Evolutionary conservation across 1,140 invertebrate genomes (phyloP), one percentile per base, ranked within the genome.

Genomic region (Drosophila pruinosa): DNA sequence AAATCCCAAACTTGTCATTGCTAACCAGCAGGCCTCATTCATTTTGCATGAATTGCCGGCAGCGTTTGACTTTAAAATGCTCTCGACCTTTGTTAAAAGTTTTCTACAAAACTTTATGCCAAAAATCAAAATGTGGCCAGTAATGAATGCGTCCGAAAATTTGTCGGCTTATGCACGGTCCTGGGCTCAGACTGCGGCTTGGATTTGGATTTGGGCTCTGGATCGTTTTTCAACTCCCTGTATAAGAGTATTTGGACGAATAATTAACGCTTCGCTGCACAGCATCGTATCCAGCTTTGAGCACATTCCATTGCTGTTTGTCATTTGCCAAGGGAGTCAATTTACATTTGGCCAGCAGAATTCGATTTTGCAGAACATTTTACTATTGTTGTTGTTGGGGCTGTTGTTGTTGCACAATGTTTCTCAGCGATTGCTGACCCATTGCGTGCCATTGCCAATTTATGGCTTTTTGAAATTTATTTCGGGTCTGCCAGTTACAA

Each of bases 81-180:
- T 81, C 43, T 82, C 78, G 82, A 86, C 81, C 81, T 86, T 86
- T 86, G 78, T 82, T 80, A 67, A 88, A 88, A 88, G 59, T 88
- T 88, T 68, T 68, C 47, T 52, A 24, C 64, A 78, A 88, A 82
- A 58, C 67, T 82, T 82, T 82, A 65, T 67, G 75, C 74, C 72
- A 39, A 76, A 88, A 88, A 88, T 89, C 83, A 88, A 88, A 85
- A 61, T 74, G 72, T 68, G 76, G 69, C 62, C 82, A 57, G 74
- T 83, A 81, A 83, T 83, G 79, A 83, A 82, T 82, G 79, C 79
- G 71, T 65, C 69, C 59, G 64, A 81, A 73, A 78, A 31, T 72
- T 65, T 64, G 75, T 72, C 75, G 41, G 43, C 72, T 68, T 72
- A 72, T 74, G 64, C 57, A 24, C 21, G 43, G 43, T 45, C 10